These are phyloP conservation scores for Puntigrus tetrazona DNA, from an alignment of 2,113 vertebrate species.

Conservation along the genomic window DNA sequence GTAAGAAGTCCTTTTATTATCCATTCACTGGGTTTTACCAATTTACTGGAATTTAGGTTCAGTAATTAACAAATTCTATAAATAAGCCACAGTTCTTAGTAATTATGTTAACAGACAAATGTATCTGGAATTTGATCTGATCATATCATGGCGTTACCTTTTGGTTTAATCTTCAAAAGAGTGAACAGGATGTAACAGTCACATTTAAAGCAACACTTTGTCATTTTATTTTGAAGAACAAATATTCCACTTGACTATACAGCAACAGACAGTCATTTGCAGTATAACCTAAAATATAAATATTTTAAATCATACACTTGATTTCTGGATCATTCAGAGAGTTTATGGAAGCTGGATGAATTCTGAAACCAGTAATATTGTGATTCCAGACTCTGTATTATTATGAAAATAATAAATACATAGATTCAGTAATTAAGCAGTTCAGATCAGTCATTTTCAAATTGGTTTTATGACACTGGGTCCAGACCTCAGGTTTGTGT, in stretches of 20 bases:
- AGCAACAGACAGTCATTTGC: not conserved
- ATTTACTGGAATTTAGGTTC: not conserved
- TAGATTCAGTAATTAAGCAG: not conserved
- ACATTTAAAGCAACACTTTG: not conserved
- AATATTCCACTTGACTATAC: not conserved
- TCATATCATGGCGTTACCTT: not conserved
- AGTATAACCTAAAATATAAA: not conserved
- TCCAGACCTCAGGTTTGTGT: not conserved
- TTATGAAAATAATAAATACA: not conserved
- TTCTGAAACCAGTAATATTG: not conserved
- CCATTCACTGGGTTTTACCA: not conserved
- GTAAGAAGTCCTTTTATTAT: not conserved
- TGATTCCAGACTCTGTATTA: not conserved
- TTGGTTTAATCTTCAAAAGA: not conserved
- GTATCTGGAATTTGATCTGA: too few species aligned
- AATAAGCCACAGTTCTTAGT: not conserved
- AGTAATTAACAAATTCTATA: not conserved
- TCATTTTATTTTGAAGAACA: not conserved
- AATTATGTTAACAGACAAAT: not conserved
- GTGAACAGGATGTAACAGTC: not conserved
- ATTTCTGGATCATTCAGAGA: not conserved
- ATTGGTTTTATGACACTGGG: not conserved
- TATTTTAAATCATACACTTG: not conserved
- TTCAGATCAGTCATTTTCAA: not conserved
- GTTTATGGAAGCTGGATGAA: not conserved